Conservation (phyloP, 2,113 vertebrate species). For the Hemichromis elongatus region DNA sequence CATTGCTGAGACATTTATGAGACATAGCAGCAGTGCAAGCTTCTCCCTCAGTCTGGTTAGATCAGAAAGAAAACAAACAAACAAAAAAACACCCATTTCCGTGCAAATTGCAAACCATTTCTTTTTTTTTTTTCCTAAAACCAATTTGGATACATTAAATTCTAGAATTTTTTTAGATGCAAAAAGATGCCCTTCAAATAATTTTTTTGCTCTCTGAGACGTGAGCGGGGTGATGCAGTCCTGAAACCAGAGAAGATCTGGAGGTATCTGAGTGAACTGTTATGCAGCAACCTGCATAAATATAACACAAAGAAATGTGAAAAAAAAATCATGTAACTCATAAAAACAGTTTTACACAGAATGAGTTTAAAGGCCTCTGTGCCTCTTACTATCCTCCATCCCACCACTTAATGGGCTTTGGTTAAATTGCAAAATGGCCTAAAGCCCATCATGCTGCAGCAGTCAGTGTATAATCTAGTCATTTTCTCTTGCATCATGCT, state of each 20-base stretch:
- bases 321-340: neutral
- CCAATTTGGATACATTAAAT: neutral
- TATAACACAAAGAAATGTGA: neutral
- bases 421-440: slow-evolving; percentile 40
- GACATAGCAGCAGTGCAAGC: slow-evolving; percentile 8
- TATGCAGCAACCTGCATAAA: neutral
- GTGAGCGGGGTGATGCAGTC: neutral
- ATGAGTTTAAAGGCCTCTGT: neutral
- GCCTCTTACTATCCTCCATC: neutral
- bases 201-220: neutral
- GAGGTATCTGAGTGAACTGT: neutral
- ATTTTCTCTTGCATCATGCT: neutral
- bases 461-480: slow-evolving; percentile 26
- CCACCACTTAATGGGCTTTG: neutral
- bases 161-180: neutral
- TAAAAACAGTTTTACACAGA: neutral
- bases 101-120: neutral
- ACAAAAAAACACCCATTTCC: neutral
- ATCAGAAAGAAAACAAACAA: neutral
- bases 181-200: neutral
- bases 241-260: neutral
- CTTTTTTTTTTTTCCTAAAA: neutral
- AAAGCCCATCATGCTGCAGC: slow-evolving; percentile 13
- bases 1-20: slow-evolving; percentile 37
- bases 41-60: neutral